Base-by-base conservation (phyloP, 1,140 invertebrate species). In the Mercenaria mercenaria region DNA sequence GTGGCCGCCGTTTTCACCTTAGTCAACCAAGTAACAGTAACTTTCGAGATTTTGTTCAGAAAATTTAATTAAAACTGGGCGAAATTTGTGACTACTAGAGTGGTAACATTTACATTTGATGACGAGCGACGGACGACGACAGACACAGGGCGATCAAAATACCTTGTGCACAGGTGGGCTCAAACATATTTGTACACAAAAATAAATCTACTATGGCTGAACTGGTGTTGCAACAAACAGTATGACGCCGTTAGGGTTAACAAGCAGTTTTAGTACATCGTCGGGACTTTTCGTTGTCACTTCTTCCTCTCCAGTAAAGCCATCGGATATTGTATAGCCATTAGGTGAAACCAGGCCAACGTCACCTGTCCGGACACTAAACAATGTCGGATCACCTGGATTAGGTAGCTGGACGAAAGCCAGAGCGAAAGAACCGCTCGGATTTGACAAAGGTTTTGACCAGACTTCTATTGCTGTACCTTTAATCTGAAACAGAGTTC, bases 261-360 rank as follows among this genome's bases (percentile, higher is more conserved):
- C 74, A 13, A 47, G 15, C 39, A 87, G 6, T 32, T 77, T 64
- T 18, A 87, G n/a, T 20, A 64, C 23, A 23, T 11, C 13, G 26
- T 79, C 74, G 0, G 85, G 85, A 6, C 34, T 37, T 11, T 43
- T 26, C 0, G 69, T 97, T 64, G 98, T 98, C 13, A 37, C n/a
- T 92, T 93, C 83, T 13, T n/a, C 41, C 13, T 79, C 52, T 15
- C 91, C 92, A 26, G 72, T 89, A 76, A 95, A 95, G 29, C 93
- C 89, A 43, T 94, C 98, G 96, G 98, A 97, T 67, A 99, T 97
- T 95, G 97, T 96, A 95, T 99, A 99, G 87, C 98, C 98, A 87
- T 96, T 96, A 8, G 97, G 97, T 93, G 97, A 97, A 79, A 97
- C 97, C 0, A 98, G 96, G 34, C 98, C 98, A 32, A 99, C 96